Percentiles rank a stretch among this genome's conserved stretches.
Conservation (phyloP, 2,888 invertebrate genomes). For the Empis stercorea region DNA sequence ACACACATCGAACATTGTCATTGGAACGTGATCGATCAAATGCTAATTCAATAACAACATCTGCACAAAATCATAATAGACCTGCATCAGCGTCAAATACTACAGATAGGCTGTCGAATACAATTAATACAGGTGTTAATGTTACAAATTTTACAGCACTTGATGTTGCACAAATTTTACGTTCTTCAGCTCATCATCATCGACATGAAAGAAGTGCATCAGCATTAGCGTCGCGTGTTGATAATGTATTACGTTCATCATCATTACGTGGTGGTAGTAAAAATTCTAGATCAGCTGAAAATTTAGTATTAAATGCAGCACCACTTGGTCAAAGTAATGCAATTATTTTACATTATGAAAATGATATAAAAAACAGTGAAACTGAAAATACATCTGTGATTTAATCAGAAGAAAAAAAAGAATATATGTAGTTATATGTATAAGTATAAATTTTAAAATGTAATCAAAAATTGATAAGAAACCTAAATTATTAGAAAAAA, state of each 20-base stretch:
- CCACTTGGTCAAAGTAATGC: constrained; percentile 28
- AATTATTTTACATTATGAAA: constrained; percentile 15
- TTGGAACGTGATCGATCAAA: constrained; percentile 20
- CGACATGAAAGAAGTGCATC: constrained; percentile 14
- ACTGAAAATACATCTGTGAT: constrained; percentile 31
- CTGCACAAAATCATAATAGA: constrained; percentile 8
- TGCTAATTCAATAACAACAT: neutral
- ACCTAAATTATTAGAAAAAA: too few species aligned
- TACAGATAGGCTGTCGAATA: constrained; percentile 1
- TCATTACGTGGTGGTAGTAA: constrained; percentile 10
- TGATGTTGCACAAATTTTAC: constrained; percentile 30
- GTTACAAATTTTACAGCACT: constrained; percentile 23
- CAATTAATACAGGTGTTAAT: constrained; percentile 9
- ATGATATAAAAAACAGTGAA: constrained; percentile 13
- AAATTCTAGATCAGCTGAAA: constrained; percentile 28
- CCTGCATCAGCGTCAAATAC: constrained; percentile 11
- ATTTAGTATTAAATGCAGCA: constrained; percentile 29
- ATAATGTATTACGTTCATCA: constrained; percentile 11
- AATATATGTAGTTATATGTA: too few species aligned
- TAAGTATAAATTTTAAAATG: too few species aligned
- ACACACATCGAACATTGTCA: constrained; percentile 22
- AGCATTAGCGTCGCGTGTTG: constrained; percentile 13
- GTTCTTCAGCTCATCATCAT: constrained; percentile 24
- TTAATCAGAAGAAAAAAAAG: constrained; percentile 15
- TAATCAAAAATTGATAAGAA: neutral